Conservation (phyloP, 2,113 vertebrate genomes). For the Synchiropus splendidus region DNA sequence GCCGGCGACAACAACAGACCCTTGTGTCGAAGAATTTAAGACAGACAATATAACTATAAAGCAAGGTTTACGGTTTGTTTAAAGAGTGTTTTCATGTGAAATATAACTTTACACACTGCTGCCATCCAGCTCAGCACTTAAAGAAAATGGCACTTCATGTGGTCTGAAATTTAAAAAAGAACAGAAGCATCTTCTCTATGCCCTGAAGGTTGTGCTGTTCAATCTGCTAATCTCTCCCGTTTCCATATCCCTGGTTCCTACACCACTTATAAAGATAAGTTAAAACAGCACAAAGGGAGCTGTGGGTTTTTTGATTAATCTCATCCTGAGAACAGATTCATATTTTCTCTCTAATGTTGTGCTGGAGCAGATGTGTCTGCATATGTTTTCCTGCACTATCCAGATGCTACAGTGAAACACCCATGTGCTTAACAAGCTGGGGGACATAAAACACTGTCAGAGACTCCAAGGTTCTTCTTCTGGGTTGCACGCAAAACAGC, state of each 20-base stretch:
- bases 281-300: conserved; percentile 25
- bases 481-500: conserved; percentile 47
- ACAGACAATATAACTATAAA: conserved; percentile 59
- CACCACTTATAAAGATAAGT: conserved; percentile 3
- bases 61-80: conserved; percentile 70
- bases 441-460: conserved; percentile 68
- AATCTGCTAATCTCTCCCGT: too few relatives aligned
- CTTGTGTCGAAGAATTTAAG: conserved; percentile 65
- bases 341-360: conserved; percentile 47
- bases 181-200: conserved; percentile 25
- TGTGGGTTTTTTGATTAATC: conserved; percentile 52
- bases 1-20: conserved; percentile 72
- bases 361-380: conserved; percentile 66
- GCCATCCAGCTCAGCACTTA: conserved; percentile 68
- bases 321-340: conserved; percentile 45
- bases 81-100: conserved; percentile 70
- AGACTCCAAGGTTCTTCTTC: conserved; percentile 58
- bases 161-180: conserved; percentile 51
- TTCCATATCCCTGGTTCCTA: conserved; percentile 1
- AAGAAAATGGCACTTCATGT: conserved; percentile 66
- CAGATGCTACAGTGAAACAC: conserved; percentile 67
- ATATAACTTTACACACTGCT: conserved; percentile 67
- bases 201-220: background rate
- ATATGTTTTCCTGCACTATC: conserved; percentile 64
- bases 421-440: conserved; percentile 72